These are phyloP conservation scores for Syrrhaptes paradoxus DNA, from an alignment of 2,113 vertebrate species.

Conservation along the genomic window DNA sequence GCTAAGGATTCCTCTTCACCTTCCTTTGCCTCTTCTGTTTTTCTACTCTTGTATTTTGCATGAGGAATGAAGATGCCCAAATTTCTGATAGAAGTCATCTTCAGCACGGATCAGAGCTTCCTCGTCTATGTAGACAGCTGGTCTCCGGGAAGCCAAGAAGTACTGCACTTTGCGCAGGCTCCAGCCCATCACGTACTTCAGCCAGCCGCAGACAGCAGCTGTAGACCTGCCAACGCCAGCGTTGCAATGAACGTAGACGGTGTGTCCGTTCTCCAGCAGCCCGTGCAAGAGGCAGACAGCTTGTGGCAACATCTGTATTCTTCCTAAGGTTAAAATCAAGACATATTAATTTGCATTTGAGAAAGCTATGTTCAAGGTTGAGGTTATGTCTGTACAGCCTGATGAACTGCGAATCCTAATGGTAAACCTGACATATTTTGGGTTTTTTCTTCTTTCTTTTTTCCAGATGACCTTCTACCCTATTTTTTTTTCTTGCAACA, in stretches of 20 bases:
- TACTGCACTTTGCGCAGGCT: conserved; percentile 90
- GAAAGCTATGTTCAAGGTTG: not conserved
- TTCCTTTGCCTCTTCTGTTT: not conserved
- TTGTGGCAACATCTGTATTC: conserved; percentile 92
- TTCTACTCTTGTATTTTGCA: conserved; percentile 42
- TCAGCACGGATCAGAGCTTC: conserved; percentile 86
- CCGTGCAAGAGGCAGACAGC: conserved; percentile 91
- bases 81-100: conserved; percentile 88
- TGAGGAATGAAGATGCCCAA: conserved; percentile 80
- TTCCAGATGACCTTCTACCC: not conserved
- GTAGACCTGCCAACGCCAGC: conserved; percentile 94
- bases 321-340: conserved; percentile 77
- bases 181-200: conserved; percentile 91
- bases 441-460: not conserved
- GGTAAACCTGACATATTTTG: not conserved
- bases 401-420: not conserved
- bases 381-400: not conserved
- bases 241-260: conserved; percentile 94
- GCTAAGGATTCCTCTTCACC: not conserved
- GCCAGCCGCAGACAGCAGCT: conserved; percentile 88
- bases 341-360: not conserved
- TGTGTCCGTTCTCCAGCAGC: conserved; percentile 91
- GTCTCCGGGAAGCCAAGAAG: conserved; percentile 83
- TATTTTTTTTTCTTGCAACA: not conserved
- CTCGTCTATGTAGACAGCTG: conserved; percentile 92